phyloP scores from a whole-genome alignment of 2,797 vertebrate species.

The Cuniculus paca region DNA sequence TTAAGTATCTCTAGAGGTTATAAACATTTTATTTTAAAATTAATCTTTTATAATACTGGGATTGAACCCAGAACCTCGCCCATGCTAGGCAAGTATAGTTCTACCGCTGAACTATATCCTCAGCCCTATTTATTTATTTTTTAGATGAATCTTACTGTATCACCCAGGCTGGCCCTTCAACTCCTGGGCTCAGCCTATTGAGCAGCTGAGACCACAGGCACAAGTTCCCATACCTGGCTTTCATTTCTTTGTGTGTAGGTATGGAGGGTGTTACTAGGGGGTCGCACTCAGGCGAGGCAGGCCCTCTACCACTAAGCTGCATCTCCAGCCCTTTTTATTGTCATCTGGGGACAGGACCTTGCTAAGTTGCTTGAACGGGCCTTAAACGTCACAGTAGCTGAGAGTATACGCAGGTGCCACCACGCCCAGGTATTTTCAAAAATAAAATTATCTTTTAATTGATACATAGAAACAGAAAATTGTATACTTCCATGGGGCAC shows the following conservation, averaged over 20 bases:
- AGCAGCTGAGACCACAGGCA: neutral
- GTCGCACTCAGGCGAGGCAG: neutral
- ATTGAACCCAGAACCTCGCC: neutral
- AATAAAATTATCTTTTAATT: neutral
- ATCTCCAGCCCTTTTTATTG: neutral
- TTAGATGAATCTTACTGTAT: neutral
- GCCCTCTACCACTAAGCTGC: neutral
- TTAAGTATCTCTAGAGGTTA: neutral
- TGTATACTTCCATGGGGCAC: neutral
- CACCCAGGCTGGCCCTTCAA: neutral
- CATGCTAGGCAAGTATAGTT: neutral
- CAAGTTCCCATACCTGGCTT: neutral
- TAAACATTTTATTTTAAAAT: neutral
- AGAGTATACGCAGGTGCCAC: fast-evolving
- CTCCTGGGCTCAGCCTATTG: neutral
- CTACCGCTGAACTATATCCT: neutral
- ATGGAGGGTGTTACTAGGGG: neutral
- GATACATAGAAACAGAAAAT: neutral
- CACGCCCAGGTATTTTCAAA: neutral
- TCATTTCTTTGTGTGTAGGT: neutral
- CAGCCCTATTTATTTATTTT: neutral
- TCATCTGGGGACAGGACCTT: neutral
- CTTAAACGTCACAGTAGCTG: neutral
- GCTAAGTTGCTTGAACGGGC: neutral
- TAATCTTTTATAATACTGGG: neutral